A percentile compares a stretch with the other conserved stretches of the same genome.
These are phyloP conservation scores for Enteromius mattozi DNA, from an alignment of 2,797 vertebrate genomes.

Conservation along the genomic window DNA sequence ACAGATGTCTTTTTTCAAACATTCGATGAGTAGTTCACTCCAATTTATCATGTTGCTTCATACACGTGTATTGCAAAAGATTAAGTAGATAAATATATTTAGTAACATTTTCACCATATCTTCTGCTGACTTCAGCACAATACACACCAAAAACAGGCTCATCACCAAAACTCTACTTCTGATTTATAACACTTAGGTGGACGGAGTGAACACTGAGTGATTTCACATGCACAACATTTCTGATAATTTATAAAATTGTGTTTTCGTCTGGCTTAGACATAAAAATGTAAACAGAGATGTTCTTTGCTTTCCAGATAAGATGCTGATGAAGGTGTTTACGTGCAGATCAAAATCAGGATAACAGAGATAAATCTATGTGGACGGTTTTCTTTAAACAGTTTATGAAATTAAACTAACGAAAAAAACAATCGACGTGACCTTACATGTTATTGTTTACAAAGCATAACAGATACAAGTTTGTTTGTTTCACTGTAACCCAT, in stretches of 20 bases:
- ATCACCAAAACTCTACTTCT: neutral
- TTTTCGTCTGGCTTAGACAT: neutral
- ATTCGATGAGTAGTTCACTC: neutral
- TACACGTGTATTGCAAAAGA: slow-evolving; percentile 11
- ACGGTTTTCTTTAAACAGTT: neutral
- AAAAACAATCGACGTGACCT: neutral
- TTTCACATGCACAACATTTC: slow-evolving; percentile 11
- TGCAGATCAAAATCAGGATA: neutral
- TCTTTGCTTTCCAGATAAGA: neutral
- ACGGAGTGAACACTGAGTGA: neutral
- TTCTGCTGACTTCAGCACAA: slow-evolving; percentile 4
- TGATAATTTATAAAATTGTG: neutral
- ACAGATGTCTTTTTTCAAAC: slow-evolving; percentile 31
- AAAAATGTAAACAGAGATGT: neutral
- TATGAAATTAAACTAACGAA: neutral
- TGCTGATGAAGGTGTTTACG: neutral
- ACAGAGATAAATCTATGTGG: neutral
- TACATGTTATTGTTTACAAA: neutral
- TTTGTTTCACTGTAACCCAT: neutral
- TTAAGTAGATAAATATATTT: slow-evolving; percentile 10
- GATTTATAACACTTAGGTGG: neutral
- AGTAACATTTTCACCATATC: neutral
- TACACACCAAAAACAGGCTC: neutral
- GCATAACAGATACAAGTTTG: neutral
- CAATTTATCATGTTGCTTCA: slow-evolving; percentile 6